Evolutionary conservation across 2,113 vertebrate species (phyloP), one percentile per base, ranked within the genome.

Genomic region (Odobenus rosmarus): DNA sequence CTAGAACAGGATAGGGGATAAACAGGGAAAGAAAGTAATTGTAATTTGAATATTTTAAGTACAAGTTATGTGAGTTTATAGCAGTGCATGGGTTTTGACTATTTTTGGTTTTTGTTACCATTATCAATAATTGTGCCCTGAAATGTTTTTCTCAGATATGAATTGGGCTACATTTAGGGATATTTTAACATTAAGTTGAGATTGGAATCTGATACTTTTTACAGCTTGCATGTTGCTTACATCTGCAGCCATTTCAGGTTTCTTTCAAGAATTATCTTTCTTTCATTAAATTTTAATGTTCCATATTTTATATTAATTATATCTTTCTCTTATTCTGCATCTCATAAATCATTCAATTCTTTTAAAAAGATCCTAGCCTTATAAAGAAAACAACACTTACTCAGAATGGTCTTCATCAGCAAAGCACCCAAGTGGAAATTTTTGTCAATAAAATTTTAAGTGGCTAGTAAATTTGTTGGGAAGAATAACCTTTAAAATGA

Each of bases 361-460:
- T 69, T 16, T 62, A 13, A 89, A 83, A 81, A 62, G 5, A 69
- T 39, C 86, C 26, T 86, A 85, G 28, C 36, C 46, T 88, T 88
- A 39, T 96, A n/a, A 88, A 51, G 71, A 86, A 89, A 96, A 86
- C 5, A 57, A 4, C 21, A 57, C 1, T 14, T 93, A 76, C 18
- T 92, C 31, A 51, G 49, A 77, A 69, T 62, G 64, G 76, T 81
- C 67, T 86, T 97, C 76, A 90, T 83, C 88, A 95, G 36, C 49
- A 89, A 69, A 94, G 24, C 88, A 76, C 33, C 57, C 62, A 94
- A 31, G 8, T 76, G 39, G 85, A 96, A 74, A 62, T 69, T 96
- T 96, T 69, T 77, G 79, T 77, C 88, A 57, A 87, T 81, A 94
- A 79, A 91, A 74, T 80, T 95, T 91, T 96, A 97, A 93, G 71